Percentiles rank a stretch among this genome's conserved stretches.
Conservation (phyloP, 2,113 vertebrate genomes). For the Lontra canadensis region DNA sequence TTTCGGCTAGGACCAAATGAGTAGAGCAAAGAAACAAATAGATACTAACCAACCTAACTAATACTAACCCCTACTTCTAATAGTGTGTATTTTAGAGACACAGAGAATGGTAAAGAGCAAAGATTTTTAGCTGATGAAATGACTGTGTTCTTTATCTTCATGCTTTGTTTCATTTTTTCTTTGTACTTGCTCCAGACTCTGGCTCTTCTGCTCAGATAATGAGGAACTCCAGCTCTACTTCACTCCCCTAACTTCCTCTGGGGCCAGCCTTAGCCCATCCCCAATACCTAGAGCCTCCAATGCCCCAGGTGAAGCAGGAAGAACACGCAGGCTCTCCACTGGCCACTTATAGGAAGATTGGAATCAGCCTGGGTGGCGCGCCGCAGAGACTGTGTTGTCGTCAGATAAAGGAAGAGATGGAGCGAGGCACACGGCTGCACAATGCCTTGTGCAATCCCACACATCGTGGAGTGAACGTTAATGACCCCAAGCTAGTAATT, state of each 20-base stretch:
- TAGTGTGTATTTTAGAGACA: not conserved
- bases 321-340: not conserved
- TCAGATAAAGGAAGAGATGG: not conserved
- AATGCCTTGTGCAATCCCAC: not conserved
- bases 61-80: too few relatives aligned
- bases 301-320: not conserved
- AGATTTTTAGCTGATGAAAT: not conserved
- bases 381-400: accelerated
- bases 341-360: not conserved
- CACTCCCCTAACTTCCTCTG: not conserved
- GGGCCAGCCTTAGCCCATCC: not conserved
- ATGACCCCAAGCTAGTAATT: not conserved
- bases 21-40: not conserved
- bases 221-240: not conserved
- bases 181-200: not conserved
- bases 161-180: not conserved
- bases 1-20: not conserved
- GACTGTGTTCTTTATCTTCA: not conserved
- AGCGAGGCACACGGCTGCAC: not conserved
- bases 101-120: not conserved
- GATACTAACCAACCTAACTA: not conserved
- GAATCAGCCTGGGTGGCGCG: not conserved
- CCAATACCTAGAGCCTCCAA: not conserved
- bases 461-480: not conserved
- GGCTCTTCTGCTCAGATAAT: not conserved